Base-by-base conservation (phyloP, 1,140 invertebrate species). In the Drosophila sturtevanti region DNA sequence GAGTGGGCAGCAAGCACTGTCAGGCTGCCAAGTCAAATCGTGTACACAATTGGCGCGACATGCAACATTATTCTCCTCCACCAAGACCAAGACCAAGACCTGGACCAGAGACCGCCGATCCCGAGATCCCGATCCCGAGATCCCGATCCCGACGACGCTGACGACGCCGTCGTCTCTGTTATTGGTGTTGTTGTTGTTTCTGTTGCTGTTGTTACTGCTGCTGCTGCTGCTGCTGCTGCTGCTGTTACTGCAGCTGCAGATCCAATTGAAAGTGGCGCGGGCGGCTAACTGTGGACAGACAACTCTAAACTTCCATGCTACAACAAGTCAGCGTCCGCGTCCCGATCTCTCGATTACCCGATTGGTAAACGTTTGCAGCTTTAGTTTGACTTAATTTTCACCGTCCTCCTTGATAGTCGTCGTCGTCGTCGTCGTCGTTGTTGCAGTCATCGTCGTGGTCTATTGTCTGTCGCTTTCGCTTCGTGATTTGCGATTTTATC, bases 401-500 rank as follows among this genome's bases (percentile, higher is more conserved):
- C 82, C 85, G 68, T 63, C 67, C 63, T 75, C 67, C 71, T 66
- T 66, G 44, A 21, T 51, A 11, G 2, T 51, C 58, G 31, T 61
- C 31, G 37, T 64, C 27, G 62, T 48, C 61, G 58, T 65, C 38
- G 37, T 52, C 54, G 44, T 48, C 54, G 63, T 59, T 34, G 79
- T 63, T 37, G 37, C 63, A 52, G 44, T 66, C 54, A 59, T 73
- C 70, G 63, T 68, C 66, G 75, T 63, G 56, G 68, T 76, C 68
- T 68, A 76, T 77, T 85, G 75, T 77, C 72, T 81, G 68, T 65
- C 64, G 74, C 84, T 73, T 75, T 80, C 73, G 77, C 74, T 90
- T 90, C 87, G 89, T 91, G 89, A 91, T 91, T 91, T 91, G 89
- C 85, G 89, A 91, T 91, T 86, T 91, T 91, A 91, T 91, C 89